These are phyloP conservation scores for Fistularia tabacaria DNA, from an alignment of 2,797 vertebrate species.

Conservation along the genomic window DNA sequence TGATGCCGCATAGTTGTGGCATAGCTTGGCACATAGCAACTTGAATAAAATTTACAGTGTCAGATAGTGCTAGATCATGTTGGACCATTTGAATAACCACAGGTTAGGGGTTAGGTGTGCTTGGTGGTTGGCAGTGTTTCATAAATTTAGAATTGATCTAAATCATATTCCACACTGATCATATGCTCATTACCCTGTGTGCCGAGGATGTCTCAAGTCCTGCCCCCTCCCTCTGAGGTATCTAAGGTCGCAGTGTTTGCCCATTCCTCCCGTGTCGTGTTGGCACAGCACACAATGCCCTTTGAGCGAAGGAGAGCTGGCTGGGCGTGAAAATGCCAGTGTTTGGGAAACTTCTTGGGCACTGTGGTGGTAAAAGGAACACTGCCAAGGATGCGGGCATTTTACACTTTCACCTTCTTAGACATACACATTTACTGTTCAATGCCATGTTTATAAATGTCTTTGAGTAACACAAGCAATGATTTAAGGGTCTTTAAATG, in stretches of 20 bases:
- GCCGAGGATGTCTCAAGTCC: too few species aligned
- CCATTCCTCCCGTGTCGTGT: slow-evolving; percentile 11
- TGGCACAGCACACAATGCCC: slow-evolving; percentile 10
- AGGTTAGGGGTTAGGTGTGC: too few species aligned
- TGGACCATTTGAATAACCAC: too few species aligned
- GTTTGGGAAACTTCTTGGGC: slow-evolving; percentile 20
- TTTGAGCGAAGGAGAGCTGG: slow-evolving; percentile 29
- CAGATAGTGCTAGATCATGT: too few species aligned
- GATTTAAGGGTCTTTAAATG: too few species aligned
- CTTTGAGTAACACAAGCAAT: not conserved
- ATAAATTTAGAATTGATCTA: too few species aligned
- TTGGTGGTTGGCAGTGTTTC: too few species aligned
- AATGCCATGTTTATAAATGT: slow-evolving; percentile 6
- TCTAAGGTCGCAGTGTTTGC: not conserved
- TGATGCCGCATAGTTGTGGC: too few species aligned
- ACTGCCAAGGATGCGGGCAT: slow-evolving; percentile 12
- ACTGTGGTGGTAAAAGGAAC: slow-evolving; percentile 14
- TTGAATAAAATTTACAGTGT: too few species aligned
- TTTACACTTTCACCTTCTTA: slow-evolving; percentile 6
- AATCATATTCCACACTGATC: too few species aligned
- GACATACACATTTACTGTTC: slow-evolving; percentile 1
- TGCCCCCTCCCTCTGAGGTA: not conserved
- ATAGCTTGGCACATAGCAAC: too few species aligned
- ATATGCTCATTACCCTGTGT: too few species aligned
- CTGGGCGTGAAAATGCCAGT: slow-evolving; percentile 40